These are phyloP conservation scores for Ascaphus truei DNA, from an alignment of 2,113 vertebrate genomes.

Conservation along the genomic window DNA sequence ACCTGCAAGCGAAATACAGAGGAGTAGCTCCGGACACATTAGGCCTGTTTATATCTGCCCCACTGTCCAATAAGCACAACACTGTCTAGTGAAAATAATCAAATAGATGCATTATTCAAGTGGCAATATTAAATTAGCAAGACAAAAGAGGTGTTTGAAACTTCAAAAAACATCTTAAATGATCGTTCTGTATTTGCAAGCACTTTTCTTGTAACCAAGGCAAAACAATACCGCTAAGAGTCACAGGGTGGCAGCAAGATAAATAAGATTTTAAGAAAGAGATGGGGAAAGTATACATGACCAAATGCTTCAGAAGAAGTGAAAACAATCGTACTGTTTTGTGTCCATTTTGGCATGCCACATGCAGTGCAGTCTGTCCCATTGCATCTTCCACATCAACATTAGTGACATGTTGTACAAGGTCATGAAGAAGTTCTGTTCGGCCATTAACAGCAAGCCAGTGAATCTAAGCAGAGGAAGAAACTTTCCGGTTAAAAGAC, in stretches of 20 bases:
- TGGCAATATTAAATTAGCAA: too few species aligned
- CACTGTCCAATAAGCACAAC: constrained; percentile 91
- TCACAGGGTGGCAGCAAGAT: not conserved
- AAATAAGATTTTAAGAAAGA: not conserved
- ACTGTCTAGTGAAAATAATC: constrained; percentile 74
- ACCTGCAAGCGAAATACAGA: constrained; percentile 98
- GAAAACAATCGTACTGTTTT: constrained; percentile 73
- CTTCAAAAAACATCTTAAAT: too few species aligned
- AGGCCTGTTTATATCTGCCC: constrained; percentile 94
- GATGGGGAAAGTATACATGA: not conserved
- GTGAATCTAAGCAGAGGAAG: constrained; percentile 76
- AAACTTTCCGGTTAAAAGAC: too few species aligned
- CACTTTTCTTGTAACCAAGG: too few species aligned
- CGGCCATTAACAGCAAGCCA: constrained; percentile 95
- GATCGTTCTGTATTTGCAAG: too few species aligned
- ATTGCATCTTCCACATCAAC: constrained; percentile 97
- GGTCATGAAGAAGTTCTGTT: constrained; percentile 92
- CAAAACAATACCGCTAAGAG: not conserved
- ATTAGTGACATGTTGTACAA: constrained; percentile 92
- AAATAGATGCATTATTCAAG: constrained; percentile 30
- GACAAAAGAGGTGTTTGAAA: too few species aligned
- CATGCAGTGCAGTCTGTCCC: constrained; percentile 95
- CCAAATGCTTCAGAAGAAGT: not conserved
- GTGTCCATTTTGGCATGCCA: constrained; percentile 97
- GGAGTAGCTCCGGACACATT: constrained; percentile 96